A percentile compares a stretch with the other conserved stretches of the same genome.
Conservation (phyloP, 1,140 invertebrate genomes). For the Dinothrombium tinctorium region DNA sequence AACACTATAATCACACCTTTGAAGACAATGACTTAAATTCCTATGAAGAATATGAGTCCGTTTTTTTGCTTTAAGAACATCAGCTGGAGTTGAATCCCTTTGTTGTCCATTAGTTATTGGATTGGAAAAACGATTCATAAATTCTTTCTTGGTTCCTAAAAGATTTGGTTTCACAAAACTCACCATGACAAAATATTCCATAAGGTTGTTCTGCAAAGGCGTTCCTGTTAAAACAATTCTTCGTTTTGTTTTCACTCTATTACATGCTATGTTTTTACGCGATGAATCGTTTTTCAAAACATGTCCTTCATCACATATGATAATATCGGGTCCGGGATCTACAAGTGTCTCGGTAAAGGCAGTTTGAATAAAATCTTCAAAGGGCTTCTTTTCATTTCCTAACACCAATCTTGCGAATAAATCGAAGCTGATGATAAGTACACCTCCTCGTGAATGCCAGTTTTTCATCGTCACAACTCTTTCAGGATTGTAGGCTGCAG, state of each 20-base stretch:
- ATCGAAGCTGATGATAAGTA: conserved; percentile 86
- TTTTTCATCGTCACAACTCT: conserved; percentile 36
- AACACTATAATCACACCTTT: conserved; percentile 67
- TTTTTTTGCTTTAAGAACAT: conserved; percentile 43
- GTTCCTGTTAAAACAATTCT: conserved; percentile 83
- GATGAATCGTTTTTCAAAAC: conserved; percentile 73
- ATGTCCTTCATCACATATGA: conserved; percentile 86
- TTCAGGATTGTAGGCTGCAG: conserved; percentile 15
- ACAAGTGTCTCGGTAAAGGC: conserved; percentile 34
- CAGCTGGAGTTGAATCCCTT: conserved; percentile 34
- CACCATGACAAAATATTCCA: conserved; percentile 91
- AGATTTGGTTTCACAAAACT: conserved; percentile 78
- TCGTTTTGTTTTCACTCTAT: conserved; percentile 57
- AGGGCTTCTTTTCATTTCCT: conserved; percentile 26
- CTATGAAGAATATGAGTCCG: conserved; percentile 71
- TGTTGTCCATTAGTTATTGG: conserved; percentile 12
- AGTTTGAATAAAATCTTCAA: conserved; percentile 19
- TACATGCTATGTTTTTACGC: conserved; percentile 61
- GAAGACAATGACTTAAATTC: conserved; percentile 69
- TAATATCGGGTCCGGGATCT: conserved; percentile 37
- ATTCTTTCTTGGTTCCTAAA: conserved; percentile 72
- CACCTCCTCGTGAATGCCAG: conserved; percentile 62
- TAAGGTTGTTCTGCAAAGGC: conserved; percentile 77
- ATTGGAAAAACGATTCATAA: conserved; percentile 55
- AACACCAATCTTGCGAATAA: conserved; percentile 52